Conservation (phyloP, 1,140 invertebrate genomes). For the Littorina saxatilis region DNA sequence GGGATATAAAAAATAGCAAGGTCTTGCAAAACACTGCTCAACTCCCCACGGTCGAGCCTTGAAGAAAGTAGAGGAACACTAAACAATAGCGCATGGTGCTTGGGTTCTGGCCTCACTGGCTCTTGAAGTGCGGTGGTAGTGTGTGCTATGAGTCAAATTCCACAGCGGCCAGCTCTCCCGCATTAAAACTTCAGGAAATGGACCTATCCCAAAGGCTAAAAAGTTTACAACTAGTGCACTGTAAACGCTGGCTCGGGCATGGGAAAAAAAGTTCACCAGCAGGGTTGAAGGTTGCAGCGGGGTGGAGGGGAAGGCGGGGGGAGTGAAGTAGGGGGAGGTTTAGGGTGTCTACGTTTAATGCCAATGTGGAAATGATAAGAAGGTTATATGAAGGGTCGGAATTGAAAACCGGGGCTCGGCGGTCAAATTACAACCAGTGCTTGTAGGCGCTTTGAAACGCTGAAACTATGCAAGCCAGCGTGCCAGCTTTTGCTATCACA, state of each 20-base stretch:
- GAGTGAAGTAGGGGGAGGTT: background rate
- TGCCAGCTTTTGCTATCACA: background rate
- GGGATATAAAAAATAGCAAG: too few relatives aligned
- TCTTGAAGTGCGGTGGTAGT: too few relatives aligned
- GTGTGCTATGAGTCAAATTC: slow-evolving; percentile 5
- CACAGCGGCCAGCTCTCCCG: slow-evolving; percentile 10
- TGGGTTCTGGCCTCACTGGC: too few relatives aligned
- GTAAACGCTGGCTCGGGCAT: background rate
- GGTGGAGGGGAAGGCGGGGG: background rate
- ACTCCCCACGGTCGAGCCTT: too few relatives aligned
- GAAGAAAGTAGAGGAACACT: too few relatives aligned
- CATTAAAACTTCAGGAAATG: slow-evolving; percentile 28
- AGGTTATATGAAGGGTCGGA: slow-evolving; percentile 20
- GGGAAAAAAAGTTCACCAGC: background rate
- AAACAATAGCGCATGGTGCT: too few relatives aligned
- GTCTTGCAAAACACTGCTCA: too few relatives aligned
- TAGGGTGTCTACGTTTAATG: background rate
- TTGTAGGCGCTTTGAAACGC: too few relatives aligned
- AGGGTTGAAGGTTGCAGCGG: too few relatives aligned
- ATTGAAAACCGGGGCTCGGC: slow-evolving; percentile 6
- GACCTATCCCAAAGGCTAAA: background rate
- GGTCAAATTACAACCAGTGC: background rate
- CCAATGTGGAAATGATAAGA: slow-evolving; percentile 27
- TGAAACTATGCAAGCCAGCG: background rate
- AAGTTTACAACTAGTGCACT: background rate